Conservation (phyloP, 2,888 invertebrate species). For the Eledona agricola region DNA sequence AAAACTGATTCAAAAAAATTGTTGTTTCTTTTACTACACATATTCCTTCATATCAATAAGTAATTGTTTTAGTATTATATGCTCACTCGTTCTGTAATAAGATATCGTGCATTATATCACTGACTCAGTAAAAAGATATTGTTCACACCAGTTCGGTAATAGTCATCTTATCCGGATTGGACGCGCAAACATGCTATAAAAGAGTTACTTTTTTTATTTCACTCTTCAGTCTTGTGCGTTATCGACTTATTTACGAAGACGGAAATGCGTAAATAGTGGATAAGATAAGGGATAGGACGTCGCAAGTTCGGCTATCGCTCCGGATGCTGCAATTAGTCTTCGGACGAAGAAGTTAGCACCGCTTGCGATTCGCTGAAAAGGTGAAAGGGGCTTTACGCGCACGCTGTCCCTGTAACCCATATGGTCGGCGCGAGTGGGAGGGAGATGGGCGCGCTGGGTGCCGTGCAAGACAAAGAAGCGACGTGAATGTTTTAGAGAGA, state of each 20-base stretch:
- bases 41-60: too few species aligned
- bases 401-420: constrained; percentile 45
- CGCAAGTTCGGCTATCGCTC: constrained; percentile 9
- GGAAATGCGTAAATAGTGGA: constrained; percentile 20
- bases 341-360: not conserved
- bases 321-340: constrained; percentile 2
- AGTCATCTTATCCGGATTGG: too few species aligned
- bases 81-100: too few species aligned
- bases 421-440: constrained; percentile 34
- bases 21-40: too few species aligned
- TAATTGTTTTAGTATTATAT: too few species aligned
- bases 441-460: constrained; percentile 10
- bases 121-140: too few species aligned
- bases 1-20: too few species aligned
- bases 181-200: too few species aligned
- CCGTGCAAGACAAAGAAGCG: constrained; percentile 21
- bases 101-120: too few species aligned
- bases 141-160: too few species aligned
- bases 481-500: constrained; percentile 56
- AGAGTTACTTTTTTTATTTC: too few species aligned
- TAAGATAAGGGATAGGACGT: constrained; percentile 24
- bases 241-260: not conserved
- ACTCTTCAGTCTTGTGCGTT: not conserved
- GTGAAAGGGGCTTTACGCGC: constrained; percentile 33
- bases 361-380: constrained; percentile 13